Evolutionary conservation across 2,113 vertebrate genomes (phyloP), one percentile per base, ranked within the genome.

Genomic region (Oreochromis spilurus): DNA sequence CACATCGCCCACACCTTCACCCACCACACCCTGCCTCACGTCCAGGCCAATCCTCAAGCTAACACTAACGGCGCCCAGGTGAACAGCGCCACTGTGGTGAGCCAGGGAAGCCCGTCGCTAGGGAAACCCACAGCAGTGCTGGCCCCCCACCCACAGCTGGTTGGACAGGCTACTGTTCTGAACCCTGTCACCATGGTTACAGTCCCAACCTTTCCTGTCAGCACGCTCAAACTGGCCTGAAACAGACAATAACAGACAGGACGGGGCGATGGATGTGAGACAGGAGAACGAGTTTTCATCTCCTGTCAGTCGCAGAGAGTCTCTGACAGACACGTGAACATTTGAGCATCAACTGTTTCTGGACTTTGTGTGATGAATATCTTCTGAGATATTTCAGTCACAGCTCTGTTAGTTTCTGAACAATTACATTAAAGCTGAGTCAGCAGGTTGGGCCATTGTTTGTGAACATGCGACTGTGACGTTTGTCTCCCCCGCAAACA

Each of bases 101-200:
- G 96, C 58, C 94, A 95, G 87, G 97, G 97, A 4, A 97, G 95
- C 29, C 88, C 88, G 5, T 96, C 98, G 16, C 96, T 99, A 17
- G 98, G 98, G 0, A 96, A 97, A 79, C 95, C 96, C 82, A 96
- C 96, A 1, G 95, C 96, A 1, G 95, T 97, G 78, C 92, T 97
- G 31, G 95, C 96, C 16, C 95, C 96, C 7, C 98, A 98, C 93
- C 96, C 97, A 1, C 98, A 99, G 95, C 79, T 99, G 84, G 97
- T 99, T 0, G 98, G 99, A 82, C 98, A 98, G 80, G 96, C 99
- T 5, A 96, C 98, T 9, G 98, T 99, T 87, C 98, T 98, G 2
- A 99, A 99, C 89, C 98, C 98, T 0, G 98, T 99, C 93, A 99
- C 98, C 89, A 99, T 99, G 98, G 98, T 99, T 67, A 99, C 98